These are phyloP conservation scores for Palloptera scutellata DNA, from an alignment of 2,888 invertebrate genomes.

Conservation along the genomic window DNA sequence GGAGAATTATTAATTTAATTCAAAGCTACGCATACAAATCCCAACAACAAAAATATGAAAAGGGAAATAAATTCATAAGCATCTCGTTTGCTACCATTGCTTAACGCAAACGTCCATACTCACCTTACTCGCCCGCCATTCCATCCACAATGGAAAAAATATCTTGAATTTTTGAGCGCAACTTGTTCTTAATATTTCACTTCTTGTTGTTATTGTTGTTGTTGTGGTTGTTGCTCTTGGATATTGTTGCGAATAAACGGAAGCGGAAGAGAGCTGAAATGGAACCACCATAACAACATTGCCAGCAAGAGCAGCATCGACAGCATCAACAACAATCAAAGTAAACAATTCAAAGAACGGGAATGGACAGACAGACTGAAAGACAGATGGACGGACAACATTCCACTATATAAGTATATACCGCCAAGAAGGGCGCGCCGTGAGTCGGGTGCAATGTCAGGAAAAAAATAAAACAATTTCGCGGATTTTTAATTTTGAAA, in stretches of 20 bases:
- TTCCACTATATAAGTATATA: too few relatives aligned
- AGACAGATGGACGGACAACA: too few relatives aligned
- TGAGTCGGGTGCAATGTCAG: neutral
- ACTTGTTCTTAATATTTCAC: too few relatives aligned
- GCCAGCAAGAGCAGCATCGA: neutral
- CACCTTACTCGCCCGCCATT: neutral
- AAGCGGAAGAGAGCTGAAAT: slow-evolving; percentile 25
- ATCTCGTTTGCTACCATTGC: slow-evolving; percentile 29
- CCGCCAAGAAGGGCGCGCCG: too few relatives aligned
- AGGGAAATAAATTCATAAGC: slow-evolving; percentile 36
- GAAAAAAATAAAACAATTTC: slow-evolving; percentile 26
- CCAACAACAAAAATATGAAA: slow-evolving; percentile 1
- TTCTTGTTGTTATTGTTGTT: too few relatives aligned
- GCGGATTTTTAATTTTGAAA: slow-evolving; percentile 30
- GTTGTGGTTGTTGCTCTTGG: neutral
- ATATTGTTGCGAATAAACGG: slow-evolving; percentile 8
- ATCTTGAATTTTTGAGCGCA: too few relatives aligned
- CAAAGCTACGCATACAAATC: slow-evolving; percentile 40
- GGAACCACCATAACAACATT: slow-evolving; percentile 14
- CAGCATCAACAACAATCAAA: slow-evolving; percentile 15
- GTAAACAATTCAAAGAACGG: slow-evolving; percentile 14
- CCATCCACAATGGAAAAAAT: slow-evolving; percentile 3
- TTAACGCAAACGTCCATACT: slow-evolving; percentile 35
- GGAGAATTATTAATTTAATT: slow-evolving; percentile 53
- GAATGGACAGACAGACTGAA: neutral